Base-by-base conservation (phyloP, 2,888 invertebrate genomes). In the Pachliopta kotzebuea region DNA sequence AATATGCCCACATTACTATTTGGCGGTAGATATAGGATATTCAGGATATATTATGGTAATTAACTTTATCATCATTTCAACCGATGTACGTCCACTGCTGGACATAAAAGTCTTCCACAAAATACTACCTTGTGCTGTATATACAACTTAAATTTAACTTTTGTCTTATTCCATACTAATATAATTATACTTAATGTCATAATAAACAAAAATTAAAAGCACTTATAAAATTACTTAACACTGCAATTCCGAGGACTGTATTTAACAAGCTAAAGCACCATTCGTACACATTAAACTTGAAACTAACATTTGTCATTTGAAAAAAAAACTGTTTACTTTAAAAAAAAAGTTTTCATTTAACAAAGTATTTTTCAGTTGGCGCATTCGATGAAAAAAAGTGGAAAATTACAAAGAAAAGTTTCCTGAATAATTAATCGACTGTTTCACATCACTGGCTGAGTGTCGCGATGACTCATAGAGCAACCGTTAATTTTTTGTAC, bases 381-480 rank as follows among this genome's bases (percentile, higher is more conserved):
- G 37, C 56, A n/a, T 60, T 23, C 20, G 29, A 54, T 11, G 61
- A n/a, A 60, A 65, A 57, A 62, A 65, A 45, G 49, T 56, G 21
- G 2, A 37, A 61, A 66, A 62, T 62, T 63, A 62, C 62, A 60
- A 57, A 69, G 64, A 70, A 26, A 67, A 69, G 55, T 66, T 23
- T 42, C 24, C 53, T 68, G 65, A 68, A 71, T 69, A 67, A 70
- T 69, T 67, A 68, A 70, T 70, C 67, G 68, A 70, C 52, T 61
- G 50, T 49, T 42, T 69, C 67, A 60, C 73, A 67, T 68, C 74
- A 71, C 73, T 72, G 56, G 62, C 65, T 31, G 52, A 72, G 74
- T 71, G 69, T 69, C 70, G 67, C 77, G 80, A 78, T 81, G 82
- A 81, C 72, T 81, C 81, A 81, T 74, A 71, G 66, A 71, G 69